Evolutionary conservation across 2,797 vertebrate species (phyloP).

Genomic region (Phoebastria nigripes): DNA sequence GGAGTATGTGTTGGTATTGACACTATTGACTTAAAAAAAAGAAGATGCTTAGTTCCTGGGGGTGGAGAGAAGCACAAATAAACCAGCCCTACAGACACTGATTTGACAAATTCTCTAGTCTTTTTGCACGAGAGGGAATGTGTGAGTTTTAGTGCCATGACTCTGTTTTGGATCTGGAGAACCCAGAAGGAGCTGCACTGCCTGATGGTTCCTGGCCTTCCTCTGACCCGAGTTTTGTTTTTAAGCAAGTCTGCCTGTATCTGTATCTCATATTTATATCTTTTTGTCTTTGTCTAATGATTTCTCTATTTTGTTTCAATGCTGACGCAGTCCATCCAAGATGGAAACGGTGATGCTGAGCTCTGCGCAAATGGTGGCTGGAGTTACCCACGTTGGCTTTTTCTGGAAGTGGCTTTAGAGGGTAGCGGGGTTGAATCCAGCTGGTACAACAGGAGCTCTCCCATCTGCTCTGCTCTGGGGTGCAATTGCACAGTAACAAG

Average conservation of each 20-base stretch:
- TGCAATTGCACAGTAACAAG: not conserved
- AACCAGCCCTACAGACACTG: not conserved
- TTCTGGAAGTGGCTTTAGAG: not conserved
- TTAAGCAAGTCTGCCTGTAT: not conserved
- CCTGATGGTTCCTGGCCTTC: not conserved
- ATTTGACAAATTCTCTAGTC: not conserved
- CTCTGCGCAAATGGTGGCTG: not conserved
- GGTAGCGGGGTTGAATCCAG: not conserved
- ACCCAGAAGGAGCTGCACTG: not conserved
- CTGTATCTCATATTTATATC: fast-evolving
- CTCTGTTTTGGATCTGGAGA: not conserved
- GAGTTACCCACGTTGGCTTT: not conserved
- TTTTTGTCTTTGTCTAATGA: not conserved
- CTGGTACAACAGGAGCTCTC: not conserved
- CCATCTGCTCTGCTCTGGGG: not conserved
- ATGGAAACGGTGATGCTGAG: not conserved
- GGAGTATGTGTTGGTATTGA: not conserved
- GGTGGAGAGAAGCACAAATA: not conserved
- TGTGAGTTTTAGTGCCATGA: fast-evolving
- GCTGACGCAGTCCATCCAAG: fast-evolving
- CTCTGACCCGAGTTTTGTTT: not conserved
- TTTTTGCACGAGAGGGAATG: not conserved
- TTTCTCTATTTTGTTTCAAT: not conserved
- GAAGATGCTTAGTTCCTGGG: not conserved
- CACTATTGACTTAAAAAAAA: not conserved